Percentiles rank a stretch among this genome's conserved stretches.
These are phyloP conservation scores for Aporrectodea caliginosa DNA, from an alignment of 1,140 invertebrate species.

Conservation along the genomic window DNA sequence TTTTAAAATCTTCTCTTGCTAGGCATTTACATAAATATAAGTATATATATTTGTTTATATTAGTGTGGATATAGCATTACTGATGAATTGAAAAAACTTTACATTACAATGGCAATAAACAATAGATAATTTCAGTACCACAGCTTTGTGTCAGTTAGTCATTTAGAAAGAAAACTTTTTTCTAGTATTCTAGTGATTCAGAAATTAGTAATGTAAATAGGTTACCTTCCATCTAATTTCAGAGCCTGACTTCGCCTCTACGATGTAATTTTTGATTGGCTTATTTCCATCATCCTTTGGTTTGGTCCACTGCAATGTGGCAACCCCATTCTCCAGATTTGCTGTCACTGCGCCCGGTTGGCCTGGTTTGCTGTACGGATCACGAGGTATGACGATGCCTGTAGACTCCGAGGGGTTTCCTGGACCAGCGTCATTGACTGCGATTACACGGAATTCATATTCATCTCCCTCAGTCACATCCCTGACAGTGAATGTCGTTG, in stretches of 20 bases:
- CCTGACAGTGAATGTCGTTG: constrained; percentile 82
- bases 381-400: constrained; percentile 68
- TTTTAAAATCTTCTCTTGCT: too few species aligned
- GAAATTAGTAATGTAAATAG: too few species aligned
- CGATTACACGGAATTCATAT: constrained; percentile 92
- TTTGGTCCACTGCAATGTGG: constrained; percentile 17
- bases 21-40: too few species aligned
- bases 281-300: constrained; percentile 15
- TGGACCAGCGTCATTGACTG: constrained; percentile 84
- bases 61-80: too few species aligned
- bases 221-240: constrained; percentile 30
- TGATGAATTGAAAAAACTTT: too few species aligned
- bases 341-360: constrained; percentile 13
- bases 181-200: too few species aligned
- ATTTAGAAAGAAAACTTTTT: too few species aligned
- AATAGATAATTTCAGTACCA: too few species aligned
- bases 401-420: constrained; percentile 67
- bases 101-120: too few species aligned
- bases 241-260: constrained; percentile 77
- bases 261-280: constrained; percentile 90
- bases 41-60: too few species aligned
- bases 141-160: too few species aligned
- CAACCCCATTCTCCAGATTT: background rate
- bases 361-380: constrained; percentile 61
- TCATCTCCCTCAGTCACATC: constrained; percentile 85